Conservation (phyloP, 2,888 invertebrate genomes). For the Caenorhabditis japonica region DNA sequence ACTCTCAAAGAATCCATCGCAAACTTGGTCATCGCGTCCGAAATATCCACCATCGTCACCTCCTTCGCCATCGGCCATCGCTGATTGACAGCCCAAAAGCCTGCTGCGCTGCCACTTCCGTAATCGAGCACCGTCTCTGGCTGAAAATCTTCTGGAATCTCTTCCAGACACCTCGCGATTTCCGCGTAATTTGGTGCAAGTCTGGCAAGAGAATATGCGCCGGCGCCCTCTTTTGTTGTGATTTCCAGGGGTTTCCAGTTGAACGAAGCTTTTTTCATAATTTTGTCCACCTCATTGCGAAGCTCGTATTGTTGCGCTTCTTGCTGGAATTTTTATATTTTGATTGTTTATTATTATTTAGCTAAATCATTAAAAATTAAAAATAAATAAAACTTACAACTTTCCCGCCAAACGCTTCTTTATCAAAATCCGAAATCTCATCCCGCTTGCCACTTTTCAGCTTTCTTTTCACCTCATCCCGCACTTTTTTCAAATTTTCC, state of each 20-base stretch:
- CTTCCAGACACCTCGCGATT: slow-evolving; percentile 67
- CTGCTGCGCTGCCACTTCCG: slow-evolving; percentile 91
- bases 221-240: slow-evolving; percentile 61
- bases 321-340: slow-evolving; percentile 43
- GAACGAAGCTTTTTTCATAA: slow-evolving; percentile 66
- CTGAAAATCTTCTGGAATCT: slow-evolving; percentile 82
- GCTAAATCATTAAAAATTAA: background rate
- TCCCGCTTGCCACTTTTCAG: slow-evolving; percentile 32
- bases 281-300: slow-evolving; percentile 64
- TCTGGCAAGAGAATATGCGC: slow-evolving; percentile 69
- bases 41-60: slow-evolving; percentile 88
- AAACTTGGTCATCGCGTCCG: slow-evolving; percentile 87
- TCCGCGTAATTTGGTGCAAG: slow-evolving; percentile 73
- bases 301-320: slow-evolving; percentile 63
- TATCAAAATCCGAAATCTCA: slow-evolving; percentile 48
- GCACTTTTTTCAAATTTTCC: background rate
- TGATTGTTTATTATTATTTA: no score
- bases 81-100: slow-evolving; percentile 83
- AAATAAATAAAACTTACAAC: slow-evolving; percentile 31
- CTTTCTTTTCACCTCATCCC: background rate
- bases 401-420: slow-evolving; percentile 56
- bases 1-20: slow-evolving; percentile 73
- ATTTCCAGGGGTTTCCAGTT: slow-evolving; percentile 75
- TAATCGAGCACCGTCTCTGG: slow-evolving; percentile 89
- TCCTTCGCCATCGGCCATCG: slow-evolving; percentile 82